Percentiles rank a stretch among this genome's conserved stretches.
phyloP scores from a whole-genome alignment of 2,888 invertebrate species.

The Synergus umbraculus region DNA sequence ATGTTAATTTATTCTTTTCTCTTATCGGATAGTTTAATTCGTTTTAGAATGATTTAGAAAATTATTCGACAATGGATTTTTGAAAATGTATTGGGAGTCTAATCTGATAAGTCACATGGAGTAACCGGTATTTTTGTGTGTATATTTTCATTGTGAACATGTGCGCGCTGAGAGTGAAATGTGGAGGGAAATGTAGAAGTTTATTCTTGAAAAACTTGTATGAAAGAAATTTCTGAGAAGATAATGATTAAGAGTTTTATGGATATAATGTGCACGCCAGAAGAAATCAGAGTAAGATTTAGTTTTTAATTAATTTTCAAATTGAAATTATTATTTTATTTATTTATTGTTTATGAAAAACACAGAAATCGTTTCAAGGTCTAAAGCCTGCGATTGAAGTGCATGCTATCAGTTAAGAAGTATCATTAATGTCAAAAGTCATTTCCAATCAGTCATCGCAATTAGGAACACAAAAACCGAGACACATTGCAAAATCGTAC shows the following conservation, averaged over 20 bases:
- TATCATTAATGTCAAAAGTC: background rate
- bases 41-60: background rate
- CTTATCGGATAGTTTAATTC: background rate
- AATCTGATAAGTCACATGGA: slow-evolving; percentile 16
- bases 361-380: background rate
- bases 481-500: too few species aligned
- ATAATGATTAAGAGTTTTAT: slow-evolving; percentile 14
- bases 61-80: background rate
- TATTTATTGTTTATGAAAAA: background rate
- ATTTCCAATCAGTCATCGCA: background rate
- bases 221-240: slow-evolving; percentile 13
- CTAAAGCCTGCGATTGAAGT: background rate
- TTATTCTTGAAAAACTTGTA: background rate
- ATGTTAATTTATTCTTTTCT: background rate
- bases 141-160: slow-evolving; percentile 33
- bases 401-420: too few species aligned
- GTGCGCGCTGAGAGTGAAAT: slow-evolving; percentile 15
- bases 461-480: too few species aligned
- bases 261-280: slow-evolving; percentile 77
- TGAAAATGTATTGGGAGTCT: background rate
- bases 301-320: background rate
- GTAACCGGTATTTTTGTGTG: slow-evolving; percentile 24
- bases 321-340: background rate
- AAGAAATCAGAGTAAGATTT: slow-evolving; percentile 77
- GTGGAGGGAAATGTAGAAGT: background rate